Evolutionary conservation across 2,797 vertebrate species (phyloP), one percentile per base, ranked within the genome.

Genomic region (Peromyscus melanophrys): DNA sequence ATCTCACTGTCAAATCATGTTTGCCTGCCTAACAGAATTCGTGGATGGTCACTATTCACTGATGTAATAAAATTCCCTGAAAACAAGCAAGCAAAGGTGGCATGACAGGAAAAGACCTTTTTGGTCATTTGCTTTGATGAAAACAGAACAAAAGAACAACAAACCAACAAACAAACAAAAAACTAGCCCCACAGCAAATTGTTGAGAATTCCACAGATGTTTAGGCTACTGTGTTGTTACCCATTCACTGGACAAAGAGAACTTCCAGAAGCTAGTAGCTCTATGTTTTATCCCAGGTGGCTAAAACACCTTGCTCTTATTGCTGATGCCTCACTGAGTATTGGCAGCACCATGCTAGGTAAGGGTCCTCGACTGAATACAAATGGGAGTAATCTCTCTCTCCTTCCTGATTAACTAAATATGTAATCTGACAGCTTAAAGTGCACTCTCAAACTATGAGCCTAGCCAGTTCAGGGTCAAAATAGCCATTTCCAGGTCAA

Each of bases 261-360:
- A 80, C 46, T 21, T 8, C 4, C 1, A 8, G 40, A 90, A 46
- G 11, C 3, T 1, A 93, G 3, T 1, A 93, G 3, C 0, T 29
- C 5, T 21, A 37, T 0, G 0, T n/a, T 16, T 46, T 90, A 12
- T 0, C 0, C 0, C 1, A 57, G 3, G 16, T 7, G 0, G 0
- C 5, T 82, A 37, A 2, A 63, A 7, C 3, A 25, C 37, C 23
- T 2, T 78, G 27, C 2, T 85, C 43, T 61, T 19, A 78, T 65
- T 94, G 12, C 6, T 59, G 43, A 55, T 0, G 61, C 11, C 21
- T 78, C 16, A 13, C 21, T 14, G 12, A 67, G 11, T 46, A 34
- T 17, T 31, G 59, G 14, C 25, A 31, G 14, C 27, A 31, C 37
- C 25, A 43, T 83, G 29, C 57, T 29, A 29, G 0, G 27, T 83